Base-by-base conservation (phyloP, 2,888 invertebrate genomes). In the Leptinotarsa rubiginosa region DNA sequence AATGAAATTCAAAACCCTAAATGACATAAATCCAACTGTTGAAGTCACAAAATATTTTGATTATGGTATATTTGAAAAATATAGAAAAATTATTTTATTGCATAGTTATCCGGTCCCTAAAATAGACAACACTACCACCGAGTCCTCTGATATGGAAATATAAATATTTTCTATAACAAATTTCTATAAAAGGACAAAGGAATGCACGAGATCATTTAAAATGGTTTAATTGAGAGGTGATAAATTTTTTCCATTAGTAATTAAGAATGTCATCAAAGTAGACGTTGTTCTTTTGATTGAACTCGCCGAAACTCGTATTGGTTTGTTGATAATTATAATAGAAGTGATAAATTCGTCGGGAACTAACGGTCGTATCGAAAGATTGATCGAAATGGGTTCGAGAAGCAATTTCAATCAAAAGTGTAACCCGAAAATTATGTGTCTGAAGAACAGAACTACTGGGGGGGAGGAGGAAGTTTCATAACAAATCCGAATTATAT, bases 211-310 rank as follows among this genome's bases (percentile, higher is more conserved):
- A 77, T 77, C 81, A 79, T 82, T 81, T 79, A 80, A 82, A 81
- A 82, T 79, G 79, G 80, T 81, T 82, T 82, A 83, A 83, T 83
- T 82, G 83, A 81, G 77, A 77, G 74, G 79, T 81, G 82, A 83
- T 81, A 81, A 79, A 81, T 82, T 82, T 79, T 77, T 41, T 76
- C 77, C 80, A 80, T 80, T 81, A 78, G 80, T 74, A 76, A 80
- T 78, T 77, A 79, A 75, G 74, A 74, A 73, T 70, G 74, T 77
- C 71, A 74, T 75, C 71, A 73, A 62, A 52, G 41, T 70, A 74
- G 77, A 79, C 76, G 72, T 70, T 76, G 65, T 69, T 72, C 65
- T 74, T 77, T 77, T 77, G 77, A 77, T 74, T 64, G 56, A 66
- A 72, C 73, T 75, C 52, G 76, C 79, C 79, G 79, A 79, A 79